A percentile compares a stretch with the other conserved stretches of the same genome.
Conservation (phyloP, 1,140 invertebrate genomes). For the Eumeta japonica region DNA sequence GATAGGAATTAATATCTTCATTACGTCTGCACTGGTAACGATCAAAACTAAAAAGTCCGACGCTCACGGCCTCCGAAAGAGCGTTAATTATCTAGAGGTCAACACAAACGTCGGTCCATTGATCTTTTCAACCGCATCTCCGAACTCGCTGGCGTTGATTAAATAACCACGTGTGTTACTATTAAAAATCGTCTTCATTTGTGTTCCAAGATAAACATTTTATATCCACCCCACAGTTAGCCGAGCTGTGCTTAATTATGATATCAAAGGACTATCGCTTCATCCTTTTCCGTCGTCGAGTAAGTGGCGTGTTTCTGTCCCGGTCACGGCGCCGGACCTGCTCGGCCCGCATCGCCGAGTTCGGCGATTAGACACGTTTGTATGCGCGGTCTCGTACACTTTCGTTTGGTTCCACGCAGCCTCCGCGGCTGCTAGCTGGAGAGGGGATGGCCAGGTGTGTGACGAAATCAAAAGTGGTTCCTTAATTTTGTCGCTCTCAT, state of each 20-base stretch:
- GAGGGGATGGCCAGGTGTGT: too few relatives aligned
- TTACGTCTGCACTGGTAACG: too few relatives aligned
- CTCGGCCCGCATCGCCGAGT: slow-evolving; percentile 29
- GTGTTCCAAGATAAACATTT: slow-evolving; percentile 40
- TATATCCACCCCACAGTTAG: slow-evolving; percentile 22
- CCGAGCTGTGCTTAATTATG: slow-evolving; percentile 39
- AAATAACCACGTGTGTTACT: slow-evolving; percentile 27
- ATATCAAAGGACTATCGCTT: slow-evolving; percentile 47
- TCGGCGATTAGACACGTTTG: slow-evolving; percentile 51
- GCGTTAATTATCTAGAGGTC: too few relatives aligned
- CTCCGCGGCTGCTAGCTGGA: slow-evolving; percentile 8
- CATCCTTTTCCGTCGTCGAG: slow-evolving; percentile 22
- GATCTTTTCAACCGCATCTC: too few relatives aligned
- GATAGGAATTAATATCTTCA: too few relatives aligned
- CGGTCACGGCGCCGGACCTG: slow-evolving; percentile 24
- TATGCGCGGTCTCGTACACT: slow-evolving; percentile 50
- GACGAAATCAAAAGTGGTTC: too few relatives aligned
- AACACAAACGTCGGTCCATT: too few relatives aligned
- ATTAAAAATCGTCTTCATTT: slow-evolving; percentile 33
- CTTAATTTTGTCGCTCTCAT: too few relatives aligned
- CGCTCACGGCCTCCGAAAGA: too few relatives aligned
- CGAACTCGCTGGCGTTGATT: slow-evolving; percentile 15
- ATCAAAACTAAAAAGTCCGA: too few relatives aligned
- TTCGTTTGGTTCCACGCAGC: slow-evolving; percentile 20
- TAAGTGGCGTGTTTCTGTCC: slow-evolving; percentile 22